Conservation (phyloP, 2,888 invertebrate species). For the Lacanobia wlatinum region DNA sequence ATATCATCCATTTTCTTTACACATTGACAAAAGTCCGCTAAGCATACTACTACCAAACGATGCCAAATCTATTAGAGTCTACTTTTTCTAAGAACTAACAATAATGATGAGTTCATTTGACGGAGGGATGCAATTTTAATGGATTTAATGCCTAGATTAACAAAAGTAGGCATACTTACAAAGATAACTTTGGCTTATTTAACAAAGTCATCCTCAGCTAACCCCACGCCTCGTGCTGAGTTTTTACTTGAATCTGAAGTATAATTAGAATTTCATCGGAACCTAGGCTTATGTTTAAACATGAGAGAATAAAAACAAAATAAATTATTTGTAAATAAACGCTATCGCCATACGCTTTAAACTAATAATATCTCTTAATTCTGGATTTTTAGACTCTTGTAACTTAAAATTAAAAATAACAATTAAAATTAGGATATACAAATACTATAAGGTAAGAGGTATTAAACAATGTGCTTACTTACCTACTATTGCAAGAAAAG, state of each 20-base stretch:
- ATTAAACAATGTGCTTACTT: constrained; percentile 54
- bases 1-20: constrained; percentile 88
- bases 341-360: constrained; percentile 78
- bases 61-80: constrained; percentile 63
- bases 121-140: constrained; percentile 63
- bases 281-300: constrained; percentile 59
- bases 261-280: constrained; percentile 64
- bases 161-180: constrained; percentile 60
- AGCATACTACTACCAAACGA: constrained; percentile 77
- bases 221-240: constrained; percentile 35
- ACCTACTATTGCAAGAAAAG: constrained; percentile 43
- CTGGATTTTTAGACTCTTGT: constrained; percentile 86
- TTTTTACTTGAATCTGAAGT: constrained; percentile 34
- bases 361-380: constrained; percentile 88
- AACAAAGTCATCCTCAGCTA: constrained; percentile 62
- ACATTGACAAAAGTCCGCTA: constrained; percentile 84
- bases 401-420: constrained; percentile 87
- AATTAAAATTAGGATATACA: constrained; percentile 77
- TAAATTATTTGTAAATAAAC: constrained; percentile 82
- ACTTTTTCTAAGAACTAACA: constrained; percentile 58
- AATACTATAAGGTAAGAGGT: constrained; percentile 73
- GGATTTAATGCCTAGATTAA: constrained; percentile 53
- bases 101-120: constrained; percentile 58
- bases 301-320: constrained; percentile 76
- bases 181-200: constrained; percentile 63